Percentiles rank a stretch among this genome's conserved stretches.
These are phyloP conservation scores for Megalurothrips usitatus DNA, from an alignment of 2,888 invertebrate genomes.

Conservation along the genomic window DNA sequence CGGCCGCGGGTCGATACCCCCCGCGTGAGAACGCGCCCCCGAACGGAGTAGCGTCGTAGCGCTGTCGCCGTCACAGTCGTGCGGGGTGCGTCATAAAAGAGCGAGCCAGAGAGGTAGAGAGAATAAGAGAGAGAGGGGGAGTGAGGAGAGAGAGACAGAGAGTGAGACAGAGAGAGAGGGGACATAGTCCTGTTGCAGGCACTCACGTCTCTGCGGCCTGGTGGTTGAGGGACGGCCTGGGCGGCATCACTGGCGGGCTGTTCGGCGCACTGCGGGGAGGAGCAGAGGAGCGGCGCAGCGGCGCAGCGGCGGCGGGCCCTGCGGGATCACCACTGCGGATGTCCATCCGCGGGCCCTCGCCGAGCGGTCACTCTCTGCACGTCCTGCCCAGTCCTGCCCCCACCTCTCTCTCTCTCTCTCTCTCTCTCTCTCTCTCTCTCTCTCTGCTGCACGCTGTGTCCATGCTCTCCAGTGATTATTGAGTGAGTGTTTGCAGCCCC, in stretches of 20 bases:
- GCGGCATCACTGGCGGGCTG: background rate
- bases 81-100: too few species aligned
- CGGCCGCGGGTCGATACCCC: too few species aligned
- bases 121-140: too few species aligned
- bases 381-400: background rate
- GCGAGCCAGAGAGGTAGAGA: too few species aligned
- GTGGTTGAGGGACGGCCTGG: slow-evolving; percentile 6
- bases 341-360: background rate
- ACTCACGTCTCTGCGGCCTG: background rate
- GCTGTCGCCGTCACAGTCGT: too few species aligned
- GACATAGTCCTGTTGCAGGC: background rate
- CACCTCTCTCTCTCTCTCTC: slow-evolving; percentile 3
- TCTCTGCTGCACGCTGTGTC: background rate
- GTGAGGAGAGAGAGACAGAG: background rate
- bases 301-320: background rate
- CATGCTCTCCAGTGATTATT: background rate
- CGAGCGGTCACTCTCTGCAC: too few species aligned
- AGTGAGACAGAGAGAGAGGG: background rate
- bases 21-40: too few species aligned
- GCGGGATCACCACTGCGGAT: background rate
- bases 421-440: background rate
- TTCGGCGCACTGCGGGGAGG: background rate
- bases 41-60: too few species aligned
- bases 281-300: too few species aligned
- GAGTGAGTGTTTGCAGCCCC: background rate